These are phyloP conservation scores for Griposia aprilina DNA, from an alignment of 2,888 invertebrate species.

Conservation along the genomic window DNA sequence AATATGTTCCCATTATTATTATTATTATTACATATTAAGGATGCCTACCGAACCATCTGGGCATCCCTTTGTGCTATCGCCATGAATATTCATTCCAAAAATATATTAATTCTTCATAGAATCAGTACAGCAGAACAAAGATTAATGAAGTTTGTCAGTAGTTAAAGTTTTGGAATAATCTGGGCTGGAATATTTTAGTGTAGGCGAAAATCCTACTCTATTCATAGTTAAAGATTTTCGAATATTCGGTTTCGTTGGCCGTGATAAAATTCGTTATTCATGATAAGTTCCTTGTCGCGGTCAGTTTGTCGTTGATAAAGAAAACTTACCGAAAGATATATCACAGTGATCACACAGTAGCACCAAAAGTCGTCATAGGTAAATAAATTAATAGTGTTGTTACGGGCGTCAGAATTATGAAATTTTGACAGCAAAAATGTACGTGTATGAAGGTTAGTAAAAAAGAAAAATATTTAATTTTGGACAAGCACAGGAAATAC, in stretches of 20 bases:
- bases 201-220: background rate
- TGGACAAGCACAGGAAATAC: too few species aligned
- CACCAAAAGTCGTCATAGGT: background rate
- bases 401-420: background rate
- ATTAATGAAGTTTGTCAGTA: conserved; percentile 53
- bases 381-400: background rate
- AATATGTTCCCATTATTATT: background rate
- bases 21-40: background rate
- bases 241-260: background rate
- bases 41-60: background rate
- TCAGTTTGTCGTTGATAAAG: background rate
- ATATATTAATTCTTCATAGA: conserved; percentile 27
- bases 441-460: background rate
- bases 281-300: background rate
- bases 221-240: background rate
- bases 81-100: conserved; percentile 47
- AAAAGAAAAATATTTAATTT: too few species aligned
- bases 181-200: conserved; percentile 18
- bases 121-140: conserved; percentile 37
- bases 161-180: conserved; percentile 41
- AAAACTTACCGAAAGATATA: too few species aligned
- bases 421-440: background rate
- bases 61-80: conserved; percentile 16
- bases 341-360: background rate
- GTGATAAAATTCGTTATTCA: background rate